These are phyloP conservation scores for Mastomys natalensis DNA, from an alignment of 2,113 vertebrate genomes.

Conservation along the genomic window DNA sequence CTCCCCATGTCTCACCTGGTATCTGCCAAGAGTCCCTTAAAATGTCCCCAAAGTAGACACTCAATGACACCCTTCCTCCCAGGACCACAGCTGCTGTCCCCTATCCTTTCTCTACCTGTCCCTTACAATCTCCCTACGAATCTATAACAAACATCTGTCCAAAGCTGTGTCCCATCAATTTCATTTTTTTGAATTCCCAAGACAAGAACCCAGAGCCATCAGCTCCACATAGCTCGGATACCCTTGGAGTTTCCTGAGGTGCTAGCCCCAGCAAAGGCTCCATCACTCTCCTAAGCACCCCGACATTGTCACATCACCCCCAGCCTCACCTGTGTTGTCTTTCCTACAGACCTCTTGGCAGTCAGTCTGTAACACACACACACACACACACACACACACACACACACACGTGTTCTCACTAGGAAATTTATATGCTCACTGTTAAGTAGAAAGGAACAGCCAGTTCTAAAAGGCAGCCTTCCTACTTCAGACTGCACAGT, in stretches of 20 bases:
- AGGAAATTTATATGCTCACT: not conserved
- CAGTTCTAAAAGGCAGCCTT: not conserved
- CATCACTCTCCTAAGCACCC: too few relatives aligned
- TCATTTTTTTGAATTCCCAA: not conserved
- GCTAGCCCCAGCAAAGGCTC: not conserved
- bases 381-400: not conserved
- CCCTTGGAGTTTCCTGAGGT: not conserved
- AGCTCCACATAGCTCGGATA: not conserved
- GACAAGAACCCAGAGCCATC: not conserved
- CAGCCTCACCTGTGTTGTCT: not conserved
- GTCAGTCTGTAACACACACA: not conserved
- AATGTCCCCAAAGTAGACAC: not conserved
- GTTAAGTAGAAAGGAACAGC: not conserved
- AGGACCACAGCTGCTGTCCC: too few relatives aligned
- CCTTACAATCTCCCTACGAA: too few relatives aligned
- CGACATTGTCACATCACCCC: not conserved
- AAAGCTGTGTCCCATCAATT: not conserved
- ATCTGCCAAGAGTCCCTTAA: not conserved
- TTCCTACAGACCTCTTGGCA: not conserved
- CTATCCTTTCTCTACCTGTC: not conserved
- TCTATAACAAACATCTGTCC: not conserved
- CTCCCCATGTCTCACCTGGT: not conserved
- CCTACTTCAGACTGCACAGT: not conserved
- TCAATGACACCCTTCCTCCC: not conserved
- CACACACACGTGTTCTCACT: not conserved